Evolutionary conservation across 2,888 invertebrate genomes (phyloP).

Genomic region (Chrysolina americana): DNA sequence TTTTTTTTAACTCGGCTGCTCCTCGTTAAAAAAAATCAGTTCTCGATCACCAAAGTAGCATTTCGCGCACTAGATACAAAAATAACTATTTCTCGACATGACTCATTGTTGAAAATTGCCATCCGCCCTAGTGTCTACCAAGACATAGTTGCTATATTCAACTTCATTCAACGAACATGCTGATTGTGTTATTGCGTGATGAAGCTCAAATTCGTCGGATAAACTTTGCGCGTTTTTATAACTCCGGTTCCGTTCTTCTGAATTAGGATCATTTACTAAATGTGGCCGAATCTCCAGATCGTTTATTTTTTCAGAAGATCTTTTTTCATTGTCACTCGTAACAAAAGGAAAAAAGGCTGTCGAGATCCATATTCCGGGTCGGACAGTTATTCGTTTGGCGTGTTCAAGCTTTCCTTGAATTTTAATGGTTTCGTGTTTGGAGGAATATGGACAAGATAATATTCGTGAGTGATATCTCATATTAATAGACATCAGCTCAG

Average conservation of each 20-base stretch:
- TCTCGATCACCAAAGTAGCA: too few relatives aligned
- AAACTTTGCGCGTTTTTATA: conserved; percentile 23
- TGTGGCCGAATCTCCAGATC: conserved; percentile 22
- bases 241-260: conserved; percentile 12
- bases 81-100: too few relatives aligned
- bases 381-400: not conserved
- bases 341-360: conserved; percentile 12
- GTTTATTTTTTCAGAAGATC: conserved; percentile 16
- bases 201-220: conserved; percentile 3
- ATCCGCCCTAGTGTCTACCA: too few relatives aligned
- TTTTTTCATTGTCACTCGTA: conserved; percentile 31
- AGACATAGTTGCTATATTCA: not conserved
- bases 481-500: not conserved
- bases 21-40: too few relatives aligned
- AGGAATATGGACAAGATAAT: not conserved
- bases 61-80: too few relatives aligned
- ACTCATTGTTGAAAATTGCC: too few relatives aligned
- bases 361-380: not conserved
- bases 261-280: conserved; percentile 24
- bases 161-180: not conserved
- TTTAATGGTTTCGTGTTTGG: not conserved
- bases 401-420: not conserved
- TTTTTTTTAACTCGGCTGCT: too few relatives aligned
- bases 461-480: not conserved
- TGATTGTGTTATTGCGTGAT: conserved; percentile 21